A percentile compares a stretch with the other conserved stretches of the same genome.
Conservation (phyloP, 2,797 vertebrate genomes). For the Sus cebifrons region DNA sequence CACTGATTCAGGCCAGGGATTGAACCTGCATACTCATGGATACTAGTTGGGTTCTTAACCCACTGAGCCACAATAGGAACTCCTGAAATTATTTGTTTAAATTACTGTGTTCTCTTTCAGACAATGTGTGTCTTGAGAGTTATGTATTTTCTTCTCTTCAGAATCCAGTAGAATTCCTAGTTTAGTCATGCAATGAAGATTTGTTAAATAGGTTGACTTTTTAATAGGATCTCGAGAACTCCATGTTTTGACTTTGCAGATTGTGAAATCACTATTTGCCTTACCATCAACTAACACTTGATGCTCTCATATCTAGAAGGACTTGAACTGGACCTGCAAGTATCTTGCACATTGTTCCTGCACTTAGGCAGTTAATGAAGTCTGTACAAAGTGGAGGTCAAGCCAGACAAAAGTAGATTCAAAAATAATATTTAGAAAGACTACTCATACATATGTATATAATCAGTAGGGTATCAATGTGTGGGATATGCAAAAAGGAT, state of each 20-base stretch:
- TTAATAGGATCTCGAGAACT: constrained; percentile 14
- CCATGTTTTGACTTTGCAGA: not conserved
- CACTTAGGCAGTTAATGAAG: not conserved
- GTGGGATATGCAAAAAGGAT: constrained; percentile 25
- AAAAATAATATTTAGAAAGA: constrained; percentile 56
- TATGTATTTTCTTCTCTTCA: constrained; percentile 6
- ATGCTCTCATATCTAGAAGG: not conserved
- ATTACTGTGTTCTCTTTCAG: not conserved
- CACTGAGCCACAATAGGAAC: too few species aligned
- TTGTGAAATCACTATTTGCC: not conserved
- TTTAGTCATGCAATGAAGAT: not conserved
- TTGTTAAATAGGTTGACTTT: constrained; percentile 25
- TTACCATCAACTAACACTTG: not conserved
- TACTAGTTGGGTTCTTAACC: too few species aligned
- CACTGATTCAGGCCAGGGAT: too few species aligned
- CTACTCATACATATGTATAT: not conserved
- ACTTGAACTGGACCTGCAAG: not conserved
- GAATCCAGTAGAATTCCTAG: not conserved
- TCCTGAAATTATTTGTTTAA: not conserved
- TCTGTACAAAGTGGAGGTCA: constrained; percentile 22
- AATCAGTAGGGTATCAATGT: not conserved
- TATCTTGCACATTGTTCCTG: not conserved
- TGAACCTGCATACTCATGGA: too few species aligned
- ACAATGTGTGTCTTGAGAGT: not conserved
- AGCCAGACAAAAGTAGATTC: constrained; percentile 36